Evolutionary conservation across 2,113 vertebrate genomes (phyloP).

Genomic region (Panthera tigris): DNA sequence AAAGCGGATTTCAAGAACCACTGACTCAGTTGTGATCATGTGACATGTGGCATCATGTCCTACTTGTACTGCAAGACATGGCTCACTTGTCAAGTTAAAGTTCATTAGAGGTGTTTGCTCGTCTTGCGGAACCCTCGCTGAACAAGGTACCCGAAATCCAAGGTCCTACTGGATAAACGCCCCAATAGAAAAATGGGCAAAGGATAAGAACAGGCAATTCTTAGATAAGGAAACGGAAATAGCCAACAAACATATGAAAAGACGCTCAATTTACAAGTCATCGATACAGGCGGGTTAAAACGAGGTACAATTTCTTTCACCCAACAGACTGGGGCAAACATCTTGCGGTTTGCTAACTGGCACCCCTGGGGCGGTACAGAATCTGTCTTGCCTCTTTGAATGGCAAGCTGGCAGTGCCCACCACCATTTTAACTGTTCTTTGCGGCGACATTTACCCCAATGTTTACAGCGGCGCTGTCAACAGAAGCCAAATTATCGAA

Average conservation of each 20-base stretch:
- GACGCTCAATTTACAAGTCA: background rate
- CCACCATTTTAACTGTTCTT: background rate
- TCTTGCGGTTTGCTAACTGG: background rate
- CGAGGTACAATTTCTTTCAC: background rate
- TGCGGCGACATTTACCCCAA: no score
- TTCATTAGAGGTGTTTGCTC: no score
- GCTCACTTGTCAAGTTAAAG: no score
- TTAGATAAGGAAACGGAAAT: background rate
- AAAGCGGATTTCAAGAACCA: no score
- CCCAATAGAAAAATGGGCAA: background rate
- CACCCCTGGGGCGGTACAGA: fast-evolving
- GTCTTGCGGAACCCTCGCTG: no score
- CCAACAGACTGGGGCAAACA: fast-evolving
- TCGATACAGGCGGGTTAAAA: background rate
- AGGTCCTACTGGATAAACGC: background rate
- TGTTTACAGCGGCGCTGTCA: no score
- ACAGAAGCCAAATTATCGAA: no score
- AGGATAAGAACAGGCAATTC: background rate
- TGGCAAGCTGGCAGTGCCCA: fast-evolving
- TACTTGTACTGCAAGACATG: no score
- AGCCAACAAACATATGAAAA: background rate
- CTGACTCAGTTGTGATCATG: no score
- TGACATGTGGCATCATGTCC: no score
- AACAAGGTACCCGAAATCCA: no score
- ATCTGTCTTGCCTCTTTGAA: background rate